Conservation (phyloP, 2,113 vertebrate genomes). For the Nothobranchius furzeri region DNA sequence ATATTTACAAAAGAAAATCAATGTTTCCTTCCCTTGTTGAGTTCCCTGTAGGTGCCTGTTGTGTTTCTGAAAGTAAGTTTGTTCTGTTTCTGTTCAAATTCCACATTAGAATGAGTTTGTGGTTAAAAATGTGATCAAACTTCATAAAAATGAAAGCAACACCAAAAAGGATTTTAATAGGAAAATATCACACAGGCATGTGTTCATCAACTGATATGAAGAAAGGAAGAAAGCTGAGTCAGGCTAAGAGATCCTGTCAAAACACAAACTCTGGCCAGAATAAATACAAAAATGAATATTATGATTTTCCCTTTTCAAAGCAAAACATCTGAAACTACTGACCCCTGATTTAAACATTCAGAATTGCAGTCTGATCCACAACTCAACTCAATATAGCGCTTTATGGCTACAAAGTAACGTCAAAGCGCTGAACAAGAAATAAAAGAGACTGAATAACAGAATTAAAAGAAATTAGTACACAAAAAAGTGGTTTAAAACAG, state of each 20-base stretch:
- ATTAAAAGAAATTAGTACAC: too few species aligned
- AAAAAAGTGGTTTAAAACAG: too few species aligned
- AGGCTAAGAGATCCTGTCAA: conserved; percentile 31
- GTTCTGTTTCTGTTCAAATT: too few species aligned
- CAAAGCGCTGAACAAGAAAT: too few species aligned
- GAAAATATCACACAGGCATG: not conserved
- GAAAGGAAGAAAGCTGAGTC: conserved; percentile 41
- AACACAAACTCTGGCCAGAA: conserved; percentile 26
- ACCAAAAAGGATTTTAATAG: too few species aligned
- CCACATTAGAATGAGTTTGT: too few species aligned
- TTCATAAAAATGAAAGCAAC: too few species aligned
- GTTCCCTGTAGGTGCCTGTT: conserved; percentile 20
- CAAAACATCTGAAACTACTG: not conserved
- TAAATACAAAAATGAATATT: conserved; percentile 6
- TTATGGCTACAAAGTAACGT: too few species aligned
- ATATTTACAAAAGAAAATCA: conserved; percentile 47
- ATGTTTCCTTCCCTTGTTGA: conserved; percentile 28
- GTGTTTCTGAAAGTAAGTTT: conserved; percentile 8
- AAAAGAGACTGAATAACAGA: too few species aligned
- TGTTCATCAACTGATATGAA: conserved; percentile 1
- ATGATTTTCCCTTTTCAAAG: not conserved
- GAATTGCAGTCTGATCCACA: too few species aligned
- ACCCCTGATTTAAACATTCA: not conserved
- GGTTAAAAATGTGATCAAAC: not conserved
- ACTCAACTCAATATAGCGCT: too few species aligned